Percentiles rank a stretch among this genome's conserved stretches.
These are phyloP conservation scores for Drosophila rufa DNA, from an alignment of 1,140 invertebrate species.

Conservation along the genomic window DNA sequence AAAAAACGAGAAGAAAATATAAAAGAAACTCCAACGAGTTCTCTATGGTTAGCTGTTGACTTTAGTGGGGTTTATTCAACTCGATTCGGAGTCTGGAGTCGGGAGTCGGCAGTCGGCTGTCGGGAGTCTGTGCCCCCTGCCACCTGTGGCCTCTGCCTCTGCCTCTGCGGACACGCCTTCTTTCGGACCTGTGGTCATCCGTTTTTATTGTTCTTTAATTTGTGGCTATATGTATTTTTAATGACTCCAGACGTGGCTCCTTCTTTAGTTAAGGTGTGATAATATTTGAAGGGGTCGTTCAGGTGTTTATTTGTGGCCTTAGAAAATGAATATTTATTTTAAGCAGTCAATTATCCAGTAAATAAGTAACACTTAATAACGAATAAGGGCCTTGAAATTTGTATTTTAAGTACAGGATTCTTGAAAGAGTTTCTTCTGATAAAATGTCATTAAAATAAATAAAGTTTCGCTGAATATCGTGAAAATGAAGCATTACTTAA, in stretches of 20 bases:
- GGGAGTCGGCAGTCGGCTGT: conserved; percentile 12
- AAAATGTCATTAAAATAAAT: background rate
- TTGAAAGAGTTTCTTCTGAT: background rate
- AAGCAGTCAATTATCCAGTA: background rate
- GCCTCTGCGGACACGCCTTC: conserved; percentile 33
- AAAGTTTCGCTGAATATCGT: background rate
- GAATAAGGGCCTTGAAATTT: background rate
- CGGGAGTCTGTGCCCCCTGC: conserved; percentile 37
- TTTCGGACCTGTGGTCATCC: conserved; percentile 28
- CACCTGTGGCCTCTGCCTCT: conserved; percentile 39
- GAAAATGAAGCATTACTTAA: background rate
- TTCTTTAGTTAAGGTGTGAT: conserved; percentile 27
- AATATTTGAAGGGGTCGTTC: conserved; percentile 35
- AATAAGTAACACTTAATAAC: background rate
- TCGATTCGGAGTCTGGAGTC: conserved; percentile 40
- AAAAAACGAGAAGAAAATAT: conserved; percentile 42
- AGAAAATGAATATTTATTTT: background rate
- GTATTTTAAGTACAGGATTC: background rate
- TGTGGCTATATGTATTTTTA: conserved; percentile 42
- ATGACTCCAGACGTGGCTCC: conserved; percentile 22
- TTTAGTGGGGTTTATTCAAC: conserved; percentile 71
- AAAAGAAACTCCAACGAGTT: conserved; percentile 54
- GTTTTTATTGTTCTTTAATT: conserved; percentile 52
- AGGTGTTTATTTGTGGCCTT: conserved; percentile 18
- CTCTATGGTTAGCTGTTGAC: conserved; percentile 68